These are phyloP conservation scores for Galleria mellonella DNA, from an alignment of 1,140 invertebrate species.

Conservation along the genomic window DNA sequence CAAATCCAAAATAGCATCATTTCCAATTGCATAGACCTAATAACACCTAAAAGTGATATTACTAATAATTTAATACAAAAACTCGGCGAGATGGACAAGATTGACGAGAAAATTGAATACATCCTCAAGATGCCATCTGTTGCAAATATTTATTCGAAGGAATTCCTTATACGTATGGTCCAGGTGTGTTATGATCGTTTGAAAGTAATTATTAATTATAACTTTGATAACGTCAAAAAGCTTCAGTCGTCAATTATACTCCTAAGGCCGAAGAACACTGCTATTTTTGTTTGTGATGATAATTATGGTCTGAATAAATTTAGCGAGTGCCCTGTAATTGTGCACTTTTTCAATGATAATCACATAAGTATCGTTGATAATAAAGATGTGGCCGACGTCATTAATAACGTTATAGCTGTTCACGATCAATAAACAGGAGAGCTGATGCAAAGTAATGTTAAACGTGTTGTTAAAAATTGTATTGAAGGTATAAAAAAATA, in stretches of 20 bases:
- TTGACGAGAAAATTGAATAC: slow-evolving; percentile 66
- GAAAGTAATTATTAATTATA: slow-evolving; percentile 72
- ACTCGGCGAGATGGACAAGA: slow-evolving; percentile 71
- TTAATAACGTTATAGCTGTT: slow-evolving; percentile 67
- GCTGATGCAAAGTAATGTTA: too few relatives aligned
- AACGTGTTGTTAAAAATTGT: too few relatives aligned
- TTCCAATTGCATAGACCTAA: slow-evolving; percentile 66
- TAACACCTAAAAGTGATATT: slow-evolving; percentile 72
- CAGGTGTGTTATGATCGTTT: slow-evolving; percentile 74
- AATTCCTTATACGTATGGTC: slow-evolving; percentile 67
- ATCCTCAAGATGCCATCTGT: slow-evolving; percentile 37
- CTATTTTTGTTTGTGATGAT: slow-evolving; percentile 68
- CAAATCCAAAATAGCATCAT: slow-evolving; percentile 74
- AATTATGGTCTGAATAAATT: slow-evolving; percentile 79
- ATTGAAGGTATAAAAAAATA: too few relatives aligned
- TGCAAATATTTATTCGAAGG: slow-evolving; percentile 62
- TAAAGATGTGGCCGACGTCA: slow-evolving; percentile 76
- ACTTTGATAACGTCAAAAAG: slow-evolving; percentile 52
- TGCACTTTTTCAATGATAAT: slow-evolving; percentile 80
- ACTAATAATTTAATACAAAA: slow-evolving; percentile 63
- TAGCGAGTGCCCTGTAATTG: slow-evolving; percentile 64
- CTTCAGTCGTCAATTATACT: slow-evolving; percentile 77
- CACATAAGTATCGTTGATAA: slow-evolving; percentile 82
- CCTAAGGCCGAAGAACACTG: slow-evolving; percentile 76
- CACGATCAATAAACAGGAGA: slow-evolving; percentile 24